A percentile compares a stretch with the other conserved stretches of the same genome.
Evolutionary conservation across 2,113 vertebrate genomes (phyloP).

Genomic region (Lampris incognitus): DNA sequence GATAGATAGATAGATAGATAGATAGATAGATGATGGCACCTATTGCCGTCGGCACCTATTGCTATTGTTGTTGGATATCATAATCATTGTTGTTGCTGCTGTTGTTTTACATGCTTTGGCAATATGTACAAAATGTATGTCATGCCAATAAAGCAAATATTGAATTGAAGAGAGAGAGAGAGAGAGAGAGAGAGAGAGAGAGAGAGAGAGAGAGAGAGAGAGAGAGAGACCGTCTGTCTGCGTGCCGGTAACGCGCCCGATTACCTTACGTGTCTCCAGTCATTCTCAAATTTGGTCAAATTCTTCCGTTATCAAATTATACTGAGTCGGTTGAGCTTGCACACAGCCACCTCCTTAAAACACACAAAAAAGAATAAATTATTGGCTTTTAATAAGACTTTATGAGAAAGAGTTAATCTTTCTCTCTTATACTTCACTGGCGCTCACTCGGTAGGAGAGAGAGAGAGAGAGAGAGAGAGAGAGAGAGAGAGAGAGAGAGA

Average conservation of each 20-base stretch:
- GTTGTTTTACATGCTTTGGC: too few species aligned
- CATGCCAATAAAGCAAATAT: too few species aligned
- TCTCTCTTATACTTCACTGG: background rate
- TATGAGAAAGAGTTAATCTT: slow-evolving; percentile 41
- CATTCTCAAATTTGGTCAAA: slow-evolving; percentile 41
- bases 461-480: slow-evolving; percentile 17
- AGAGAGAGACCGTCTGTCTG: background rate
- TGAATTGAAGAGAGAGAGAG: too few species aligned
- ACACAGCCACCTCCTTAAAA: slow-evolving; percentile 8
- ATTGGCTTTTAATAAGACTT: slow-evolving; percentile 64
- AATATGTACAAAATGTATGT: too few species aligned
- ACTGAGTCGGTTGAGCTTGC: slow-evolving; percentile 36
- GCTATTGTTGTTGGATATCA: too few species aligned
- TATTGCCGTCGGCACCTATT: too few species aligned
- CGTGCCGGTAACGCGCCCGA: background rate
- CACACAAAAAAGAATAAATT: slow-evolving; percentile 47
- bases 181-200: background rate
- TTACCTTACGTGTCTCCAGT: slow-evolving; percentile 39
- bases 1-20: too few species aligned
- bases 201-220: background rate
- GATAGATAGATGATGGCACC: too few species aligned
- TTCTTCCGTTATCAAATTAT: slow-evolving; percentile 43
- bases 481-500: too few species aligned
- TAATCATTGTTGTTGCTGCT: too few species aligned
- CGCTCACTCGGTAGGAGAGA: slow-evolving; percentile 3